Evolutionary conservation across 2,797 vertebrate species (phyloP).

Genomic region (Semaprochilodus insignis): DNA sequence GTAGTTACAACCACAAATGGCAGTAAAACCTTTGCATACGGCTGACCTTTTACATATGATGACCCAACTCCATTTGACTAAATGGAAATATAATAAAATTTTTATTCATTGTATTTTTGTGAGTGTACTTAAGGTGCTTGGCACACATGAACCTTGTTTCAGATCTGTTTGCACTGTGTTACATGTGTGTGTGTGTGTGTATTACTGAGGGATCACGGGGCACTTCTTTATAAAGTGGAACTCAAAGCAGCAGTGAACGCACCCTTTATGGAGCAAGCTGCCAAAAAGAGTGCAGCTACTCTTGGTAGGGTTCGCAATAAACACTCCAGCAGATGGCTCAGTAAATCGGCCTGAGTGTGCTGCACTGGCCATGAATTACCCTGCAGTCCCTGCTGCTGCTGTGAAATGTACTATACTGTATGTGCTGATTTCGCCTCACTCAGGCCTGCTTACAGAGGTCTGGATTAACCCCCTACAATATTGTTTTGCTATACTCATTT

Average conservation of each 20-base stretch:
- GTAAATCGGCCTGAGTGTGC: constrained; percentile 37
- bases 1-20: too few relatives aligned
- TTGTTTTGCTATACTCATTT: neutral
- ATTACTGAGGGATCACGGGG: neutral
- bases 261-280: constrained; percentile 17
- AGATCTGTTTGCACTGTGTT: neutral
- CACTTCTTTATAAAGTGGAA: constrained; percentile 10
- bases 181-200: neutral
- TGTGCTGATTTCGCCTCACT: constrained; percentile 9
- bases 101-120: neutral
- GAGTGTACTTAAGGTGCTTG: neutral
- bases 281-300: constrained; percentile 22
- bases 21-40: too few relatives aligned
- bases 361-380: constrained; percentile 49
- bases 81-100: neutral
- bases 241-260: neutral
- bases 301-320: constrained; percentile 30
- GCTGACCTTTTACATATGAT: too few relatives aligned
- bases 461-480: neutral
- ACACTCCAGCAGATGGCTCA: constrained; percentile 46
- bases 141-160: constrained; percentile 28
- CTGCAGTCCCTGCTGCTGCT: constrained; percentile 12
- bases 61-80: too few relatives aligned
- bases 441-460: constrained; percentile 16
- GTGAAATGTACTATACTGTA: constrained; percentile 25